These are phyloP conservation scores for Halocynthia roretzi DNA, from an alignment of 23 tunicate species.

Conservation along the genomic window DNA sequence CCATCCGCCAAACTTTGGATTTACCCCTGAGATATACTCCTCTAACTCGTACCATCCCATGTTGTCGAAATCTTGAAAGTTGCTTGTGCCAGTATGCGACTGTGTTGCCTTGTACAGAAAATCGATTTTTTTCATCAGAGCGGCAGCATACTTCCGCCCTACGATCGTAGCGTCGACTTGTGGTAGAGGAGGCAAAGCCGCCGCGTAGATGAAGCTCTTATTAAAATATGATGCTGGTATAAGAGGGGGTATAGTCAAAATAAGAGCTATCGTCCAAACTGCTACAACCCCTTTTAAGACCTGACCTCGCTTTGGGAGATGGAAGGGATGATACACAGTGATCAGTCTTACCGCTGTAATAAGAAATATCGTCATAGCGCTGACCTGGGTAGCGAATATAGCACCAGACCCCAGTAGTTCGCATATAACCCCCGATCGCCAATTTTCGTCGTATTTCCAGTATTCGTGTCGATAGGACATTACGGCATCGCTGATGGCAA, in stretches of 20 bases:
- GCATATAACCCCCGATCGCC: background rate
- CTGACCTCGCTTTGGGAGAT: background rate
- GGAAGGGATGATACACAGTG: conserved; percentile 11
- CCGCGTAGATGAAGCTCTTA: background rate
- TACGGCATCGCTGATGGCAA: background rate
- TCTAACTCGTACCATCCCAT: conserved; percentile 11
- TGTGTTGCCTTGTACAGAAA: conserved; percentile 1
- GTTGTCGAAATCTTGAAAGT: background rate
- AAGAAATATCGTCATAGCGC: background rate
- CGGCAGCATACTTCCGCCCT: background rate
- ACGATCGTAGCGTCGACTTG: conserved; percentile 13
- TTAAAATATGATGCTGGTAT: too few relatives aligned
- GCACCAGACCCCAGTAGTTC: background rate
- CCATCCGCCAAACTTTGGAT: conserved; percentile 10
- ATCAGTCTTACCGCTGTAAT: background rate
- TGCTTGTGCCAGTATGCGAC: background rate
- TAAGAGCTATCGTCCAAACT: background rate
- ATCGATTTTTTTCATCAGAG: background rate
- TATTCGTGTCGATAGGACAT: background rate
- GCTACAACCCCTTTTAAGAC: background rate
- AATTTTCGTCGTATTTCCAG: conserved; percentile 4
- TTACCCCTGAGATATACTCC: background rate
- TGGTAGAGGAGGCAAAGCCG: background rate
- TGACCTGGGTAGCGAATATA: background rate
- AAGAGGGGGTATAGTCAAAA: too few relatives aligned